Base-by-base conservation (phyloP, 2,888 invertebrate species). In the Carterocephalus palaemon region DNA sequence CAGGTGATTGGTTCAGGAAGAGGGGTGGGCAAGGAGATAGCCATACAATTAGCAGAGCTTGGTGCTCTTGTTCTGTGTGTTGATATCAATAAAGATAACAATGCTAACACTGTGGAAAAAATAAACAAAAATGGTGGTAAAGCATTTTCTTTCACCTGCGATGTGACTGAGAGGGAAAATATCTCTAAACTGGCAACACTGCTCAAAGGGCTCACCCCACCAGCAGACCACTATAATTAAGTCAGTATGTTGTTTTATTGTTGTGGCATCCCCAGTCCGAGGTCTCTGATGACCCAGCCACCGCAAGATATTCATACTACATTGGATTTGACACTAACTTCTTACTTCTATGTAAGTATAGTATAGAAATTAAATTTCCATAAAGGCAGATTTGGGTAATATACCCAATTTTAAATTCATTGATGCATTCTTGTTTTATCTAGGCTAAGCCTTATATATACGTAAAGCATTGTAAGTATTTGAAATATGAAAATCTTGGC, bases 1-100 rank as follows among this genome's bases (percentile, higher is more conserved):
- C 60, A 91, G 91, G 83, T 93, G 6, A 89, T 93, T 40, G 93
- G 93, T n/a, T 88, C 92, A 26, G 92, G 92, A 28, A 79, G 90
- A 57, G 92, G 92, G 8, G 84, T 92, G 3, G 92, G 92, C 0
- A 83, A 88, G 46, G 89, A 91, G 62, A 70, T 92, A 49, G 89
- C 91, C 0, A 71, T 90, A 47, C 89, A 90, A 58, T 66, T 92
- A 43, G 87, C 89, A 1, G 75, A 75, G 6, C 69, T 89, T 13
- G 90, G 89, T 26, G 90, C 90, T 1, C 82, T 71, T 33, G 88
- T 92, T 1, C 86, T 93, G 1, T 90, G 93, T 51, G 89, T 92
- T 48, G 93, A 93, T 62, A 86, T 90, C 34, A 89, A 92, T 60
- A 71, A 78, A 42, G 60, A 56, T 2, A 84, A 70, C 34, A 91